Base-by-base conservation (phyloP, 1,140 invertebrate genomes). In the Formica selysi region DNA sequence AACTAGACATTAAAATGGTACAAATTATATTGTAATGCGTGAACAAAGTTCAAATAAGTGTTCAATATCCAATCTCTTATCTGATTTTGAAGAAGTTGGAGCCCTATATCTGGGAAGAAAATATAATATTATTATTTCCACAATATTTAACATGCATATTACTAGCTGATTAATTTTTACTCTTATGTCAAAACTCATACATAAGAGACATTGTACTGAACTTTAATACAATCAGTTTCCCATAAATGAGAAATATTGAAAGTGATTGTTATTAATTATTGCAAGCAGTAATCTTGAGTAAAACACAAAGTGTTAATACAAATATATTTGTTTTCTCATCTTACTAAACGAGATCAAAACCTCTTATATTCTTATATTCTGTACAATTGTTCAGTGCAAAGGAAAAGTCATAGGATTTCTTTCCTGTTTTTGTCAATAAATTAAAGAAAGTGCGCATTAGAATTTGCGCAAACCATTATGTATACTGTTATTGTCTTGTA, bases 11-110 rank as follows among this genome's bases (percentile, higher is more conserved):
- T 87, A 62, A 68, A 80, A 89, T 87, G 85, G 85, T 89, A 89
- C 88, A 89, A 90, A 90, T 87, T 89, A 78, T 51, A 51, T 86
- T 68, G 64, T 89, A 90, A 90, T 88, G n/a, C 22, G 36, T 65
- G 73, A 81, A 67, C 76, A 26, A 89, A 89, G 87, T 89, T 89
- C 87, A 89, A 88, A 81, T 76, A 86, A 89, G 87, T 89, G 87
- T 89, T 89, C 76, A 89, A 64, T 32, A 73, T 68, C 44, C 19
- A 73, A 57, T 71, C 13, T 71, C 13, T 36, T 54, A 36, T 61
- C 57, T 81, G 70, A 81, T 81, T 81, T 41, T 81, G 19, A 73
- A 54, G 13, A 79, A 81, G 54, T 41, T 59, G 68, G 38, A 81
- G 36, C 51, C 70, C 41, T 26, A 54, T 57, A 22, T 51, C 16